Base-by-base conservation (phyloP, 2,888 invertebrate species). In the Allygus modestus region DNA sequence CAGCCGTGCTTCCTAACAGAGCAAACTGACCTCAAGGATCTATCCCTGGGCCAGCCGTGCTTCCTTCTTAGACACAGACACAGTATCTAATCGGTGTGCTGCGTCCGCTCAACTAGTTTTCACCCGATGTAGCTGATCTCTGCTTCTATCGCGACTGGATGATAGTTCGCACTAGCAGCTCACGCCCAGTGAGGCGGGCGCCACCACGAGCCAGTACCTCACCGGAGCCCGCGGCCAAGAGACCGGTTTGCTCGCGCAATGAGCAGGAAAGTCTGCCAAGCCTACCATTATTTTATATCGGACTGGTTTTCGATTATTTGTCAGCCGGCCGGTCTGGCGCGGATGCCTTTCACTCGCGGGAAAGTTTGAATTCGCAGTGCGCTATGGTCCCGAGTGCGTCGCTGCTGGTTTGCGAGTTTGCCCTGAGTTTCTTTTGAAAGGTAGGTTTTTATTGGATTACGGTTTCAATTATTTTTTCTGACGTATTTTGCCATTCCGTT, bases 271-370 rank as follows among this genome's bases (percentile, higher is more conserved):
- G 58, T 79, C 58, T 37, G 79, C 79, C 75, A 41, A 71, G 71
- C 71, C 75, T 77, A 46, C 46, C 79, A 79, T 79, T 79, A 79
- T 79, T 79, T 79, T 79, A 79, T 79, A 79, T 79, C 79, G 79
- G 79, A 79, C 79, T 79, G 79, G 79, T 79, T 79, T 79, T 79
- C 79, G 79, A 79, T 79, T 79, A 79, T 79, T 79, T 79, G 79
- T 79, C 51, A 79, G 79, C 79, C 73, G 77, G 46, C 46, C 51
- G 43, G 77, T 71, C 41, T 1, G 37, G 23, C 5, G 23, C 61
- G 23, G 54, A 5, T 71, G 77, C 79, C 79, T 79, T 79, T 79
- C 79, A 33, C 79, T 23, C 54, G 33, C 58, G 79, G 58, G 79
- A 79, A 79, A 79, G 79, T 79, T 77, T 28, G 79, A 51, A 31